A percentile compares a stretch with the other conserved stretches of the same genome.
Conservation (phyloP, 2,797 vertebrate species). For the Chaenodraco wilsoni region DNA sequence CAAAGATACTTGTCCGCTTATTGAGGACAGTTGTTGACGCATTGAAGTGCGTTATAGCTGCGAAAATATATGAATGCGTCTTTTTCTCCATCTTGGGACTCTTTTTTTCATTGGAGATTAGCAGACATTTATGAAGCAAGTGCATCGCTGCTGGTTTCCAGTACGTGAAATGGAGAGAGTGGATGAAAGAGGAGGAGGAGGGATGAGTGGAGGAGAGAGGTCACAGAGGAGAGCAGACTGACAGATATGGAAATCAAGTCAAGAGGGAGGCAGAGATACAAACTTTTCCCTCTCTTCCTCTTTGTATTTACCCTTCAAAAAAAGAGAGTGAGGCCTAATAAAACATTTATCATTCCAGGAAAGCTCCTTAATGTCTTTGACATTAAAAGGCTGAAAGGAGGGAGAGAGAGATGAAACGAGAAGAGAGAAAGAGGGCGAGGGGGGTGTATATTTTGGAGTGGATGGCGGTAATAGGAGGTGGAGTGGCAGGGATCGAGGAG, state of each 20-base stretch:
- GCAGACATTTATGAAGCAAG: conserved; percentile 30
- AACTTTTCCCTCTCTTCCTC: conserved; percentile 74
- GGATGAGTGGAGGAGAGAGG: conserved; percentile 65
- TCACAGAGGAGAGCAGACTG: conserved; percentile 62
- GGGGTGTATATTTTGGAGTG: conserved; percentile 40
- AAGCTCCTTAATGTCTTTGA: conserved; percentile 79
- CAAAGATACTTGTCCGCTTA: conserved; percentile 52
- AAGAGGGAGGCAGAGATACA: conserved; percentile 61
- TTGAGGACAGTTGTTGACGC: conserved; percentile 37
- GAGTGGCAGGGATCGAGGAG: conserved; percentile 28
- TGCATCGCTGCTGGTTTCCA: conserved; percentile 55
- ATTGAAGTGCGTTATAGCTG: conserved; percentile 4
- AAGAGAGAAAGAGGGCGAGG: conserved; percentile 3
- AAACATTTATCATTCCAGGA: conserved; percentile 85
- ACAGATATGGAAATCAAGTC: conserved; percentile 81
- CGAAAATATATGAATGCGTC: conserved; percentile 24
- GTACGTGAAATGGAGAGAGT: conserved; percentile 31
- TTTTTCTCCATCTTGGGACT: conserved; percentile 24
- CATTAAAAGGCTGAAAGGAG: conserved; percentile 76
- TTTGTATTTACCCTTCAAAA: conserved; percentile 84
- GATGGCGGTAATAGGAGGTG: conserved; percentile 50
- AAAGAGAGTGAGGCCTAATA: conserved; percentile 72
- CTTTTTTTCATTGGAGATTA: conserved; percentile 31
- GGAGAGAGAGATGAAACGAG: conserved; percentile 55
- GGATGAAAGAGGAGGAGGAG: conserved; percentile 62